Conservation (phyloP, 2,113 vertebrate species). For the Oryzias woworae region DNA sequence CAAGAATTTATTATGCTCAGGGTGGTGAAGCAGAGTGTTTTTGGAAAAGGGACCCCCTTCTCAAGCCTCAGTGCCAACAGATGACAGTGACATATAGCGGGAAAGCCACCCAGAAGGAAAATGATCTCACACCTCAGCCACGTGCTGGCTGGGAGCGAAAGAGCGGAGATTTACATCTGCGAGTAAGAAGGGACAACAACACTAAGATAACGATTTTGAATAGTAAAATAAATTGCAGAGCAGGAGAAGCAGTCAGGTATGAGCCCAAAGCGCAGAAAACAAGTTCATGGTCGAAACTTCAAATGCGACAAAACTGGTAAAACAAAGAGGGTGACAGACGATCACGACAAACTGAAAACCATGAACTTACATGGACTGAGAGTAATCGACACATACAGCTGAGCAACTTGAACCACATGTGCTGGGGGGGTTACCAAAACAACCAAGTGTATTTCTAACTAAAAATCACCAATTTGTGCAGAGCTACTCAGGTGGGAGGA, state of each 20-base stretch:
- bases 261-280: background rate
- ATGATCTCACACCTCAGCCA: constrained; percentile 80
- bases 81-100: constrained; percentile 81
- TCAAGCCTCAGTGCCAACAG: constrained; percentile 69
- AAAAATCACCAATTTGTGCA: too few species aligned
- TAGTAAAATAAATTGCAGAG: background rate
- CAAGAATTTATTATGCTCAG: constrained; percentile 68
- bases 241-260: background rate
- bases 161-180: constrained; percentile 51
- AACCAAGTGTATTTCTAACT: too few species aligned
- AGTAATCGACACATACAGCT: too few species aligned
- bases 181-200: constrained; percentile 56
- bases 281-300: too few species aligned
- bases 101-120: constrained; percentile 81
- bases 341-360: too few species aligned
- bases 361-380: too few species aligned
- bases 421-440: too few species aligned
- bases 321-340: too few species aligned
- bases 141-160: constrained; percentile 57
- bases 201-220: constrained; percentile 35
- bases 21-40: constrained; percentile 61
- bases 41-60: constrained; percentile 67
- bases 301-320: too few species aligned
- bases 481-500: too few species aligned
- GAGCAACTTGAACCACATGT: too few species aligned